Evolutionary conservation across 2,113 vertebrate species (phyloP), one percentile per base, ranked within the genome.

Genomic region (Chloropsis hardwickii): DNA sequence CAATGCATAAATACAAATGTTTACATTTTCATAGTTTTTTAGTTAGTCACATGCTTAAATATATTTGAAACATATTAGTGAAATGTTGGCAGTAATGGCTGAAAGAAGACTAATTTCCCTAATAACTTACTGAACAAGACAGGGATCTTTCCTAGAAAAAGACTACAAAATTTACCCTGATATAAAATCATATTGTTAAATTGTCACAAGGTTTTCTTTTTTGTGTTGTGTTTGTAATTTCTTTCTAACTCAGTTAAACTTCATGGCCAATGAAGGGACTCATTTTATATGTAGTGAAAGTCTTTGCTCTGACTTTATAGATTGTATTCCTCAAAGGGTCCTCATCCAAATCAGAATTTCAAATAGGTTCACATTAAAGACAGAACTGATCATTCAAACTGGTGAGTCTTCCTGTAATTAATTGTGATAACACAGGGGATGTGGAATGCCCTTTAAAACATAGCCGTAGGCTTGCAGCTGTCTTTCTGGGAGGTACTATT

Each of bases 321-420:
- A 91, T 67, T 90, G 64, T 67, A 56, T 82, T 73, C 23, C 58
- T 90, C 87, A 93, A 88, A 83, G 40, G 5, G 33, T 65, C 78
- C 31, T 70, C 37, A 91, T 64, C 47, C 81, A 79, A 81, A 94
- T 90, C 54, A 88, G 82, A 97, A 95, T 97, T 95, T 94, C 72
- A 96, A 92, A 65, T 71, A 47, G 23, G 5, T 56, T 87, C 53
- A 84, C 10, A 62, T 80, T 79, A 95, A 91, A 51, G 29, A 45
- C n/a, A 81, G 58, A 60, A 77, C n/a, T n/a, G n/a, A n/a, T n/a
- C n/a, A n/a, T 50, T 93, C 3, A 8, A 92, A 81, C 37, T 82
- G 20, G 39, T 93, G 92, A 82, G 54, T 70, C 87, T 83, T 82
- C 31, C 62, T 76, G 48, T 81, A 96, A 85, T 94, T 94, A 96